Conservation (phyloP, 2,888 invertebrate species). For the Elegia similella region DNA sequence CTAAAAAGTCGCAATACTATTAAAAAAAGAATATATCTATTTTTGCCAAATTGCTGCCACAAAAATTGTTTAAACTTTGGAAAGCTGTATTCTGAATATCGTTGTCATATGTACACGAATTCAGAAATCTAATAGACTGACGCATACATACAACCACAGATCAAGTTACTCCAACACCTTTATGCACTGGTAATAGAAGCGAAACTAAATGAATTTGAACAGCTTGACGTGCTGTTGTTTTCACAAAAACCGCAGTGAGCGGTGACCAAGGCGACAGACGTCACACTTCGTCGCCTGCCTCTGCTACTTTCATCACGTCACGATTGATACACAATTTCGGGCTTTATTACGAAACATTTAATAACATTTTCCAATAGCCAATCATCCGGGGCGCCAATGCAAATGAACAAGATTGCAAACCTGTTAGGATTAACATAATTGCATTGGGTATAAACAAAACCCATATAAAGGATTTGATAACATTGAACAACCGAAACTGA, state of each 20-base stretch:
- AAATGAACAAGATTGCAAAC: background rate
- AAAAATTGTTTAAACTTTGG: too few relatives aligned
- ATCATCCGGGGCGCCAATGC: background rate
- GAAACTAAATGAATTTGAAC: too few relatives aligned
- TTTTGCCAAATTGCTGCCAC: too few relatives aligned
- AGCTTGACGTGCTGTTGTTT: too few relatives aligned
- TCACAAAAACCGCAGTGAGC: constrained; percentile 11
- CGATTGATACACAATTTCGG: background rate
- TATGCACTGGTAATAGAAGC: too few relatives aligned
- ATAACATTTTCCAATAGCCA: background rate
- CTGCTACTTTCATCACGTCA: constrained; percentile 6
- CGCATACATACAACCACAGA: too few relatives aligned
- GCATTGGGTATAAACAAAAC: background rate
- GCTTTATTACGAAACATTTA: background rate
- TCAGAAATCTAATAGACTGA: too few relatives aligned
- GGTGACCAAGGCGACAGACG: constrained; percentile 18
- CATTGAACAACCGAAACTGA: background rate
- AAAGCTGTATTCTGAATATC: too few relatives aligned
- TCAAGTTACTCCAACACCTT: too few relatives aligned
- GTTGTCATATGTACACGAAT: too few relatives aligned
- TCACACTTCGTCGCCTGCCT: constrained; percentile 8
- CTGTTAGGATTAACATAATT: background rate
- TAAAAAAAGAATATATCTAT: too few relatives aligned
- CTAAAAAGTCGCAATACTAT: too few relatives aligned
- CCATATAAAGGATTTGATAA: background rate